Evolutionary conservation across 35 echinoderm and acorn worm species (phyloP).

Genomic region (Strongylocentrotus purpuratus): DNA sequence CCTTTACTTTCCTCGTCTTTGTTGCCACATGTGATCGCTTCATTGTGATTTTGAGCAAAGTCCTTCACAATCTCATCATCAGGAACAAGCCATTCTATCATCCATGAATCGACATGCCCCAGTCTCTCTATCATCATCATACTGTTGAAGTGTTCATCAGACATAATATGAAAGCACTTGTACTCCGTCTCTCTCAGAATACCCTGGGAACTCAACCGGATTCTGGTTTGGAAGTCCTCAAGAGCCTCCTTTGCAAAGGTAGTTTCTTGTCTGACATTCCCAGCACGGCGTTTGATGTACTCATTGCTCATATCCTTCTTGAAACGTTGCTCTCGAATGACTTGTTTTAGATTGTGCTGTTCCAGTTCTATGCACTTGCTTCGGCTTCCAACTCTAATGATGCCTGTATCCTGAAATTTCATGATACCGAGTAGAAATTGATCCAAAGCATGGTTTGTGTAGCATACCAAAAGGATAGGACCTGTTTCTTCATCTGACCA

Average conservation of each 20-base stretch:
- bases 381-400: slow-evolving; percentile 79
- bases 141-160: background rate
- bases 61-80: background rate
- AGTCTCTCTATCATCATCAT: background rate
- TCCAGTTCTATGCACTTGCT: slow-evolving; percentile 62
- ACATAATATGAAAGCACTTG: background rate
- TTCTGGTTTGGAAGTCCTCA: background rate
- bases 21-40: background rate
- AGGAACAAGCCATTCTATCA: slow-evolving; percentile 29
- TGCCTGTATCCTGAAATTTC: slow-evolving; percentile 40
- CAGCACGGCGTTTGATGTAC: background rate
- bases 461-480: slow-evolving; percentile 86
- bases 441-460: slow-evolving; percentile 92
- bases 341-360: background rate
- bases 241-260: background rate
- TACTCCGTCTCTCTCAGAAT: background rate
- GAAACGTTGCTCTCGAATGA: background rate
- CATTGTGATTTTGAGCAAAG: background rate
- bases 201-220: background rate
- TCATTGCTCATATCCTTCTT: background rate
- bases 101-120: background rate
- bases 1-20: background rate
- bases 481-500: background rate
- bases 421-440: slow-evolving; percentile 86
- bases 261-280: background rate